Base-by-base conservation (phyloP, 2,797 vertebrate genomes). In the Eospalax fontanierii region DNA sequence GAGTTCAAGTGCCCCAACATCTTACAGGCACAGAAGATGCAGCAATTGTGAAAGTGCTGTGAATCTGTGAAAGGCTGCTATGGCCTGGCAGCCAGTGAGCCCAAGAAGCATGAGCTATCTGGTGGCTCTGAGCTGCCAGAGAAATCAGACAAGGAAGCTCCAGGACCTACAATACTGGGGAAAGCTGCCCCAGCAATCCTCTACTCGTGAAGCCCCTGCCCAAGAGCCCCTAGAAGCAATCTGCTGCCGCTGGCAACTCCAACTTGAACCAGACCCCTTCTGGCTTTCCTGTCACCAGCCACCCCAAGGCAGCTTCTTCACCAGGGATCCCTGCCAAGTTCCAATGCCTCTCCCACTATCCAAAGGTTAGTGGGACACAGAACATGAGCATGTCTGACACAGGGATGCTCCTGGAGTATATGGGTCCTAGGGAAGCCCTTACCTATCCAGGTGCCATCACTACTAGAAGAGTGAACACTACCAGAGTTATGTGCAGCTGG, bases 1-100 rank as follows among this genome's bases (percentile, higher is more conserved):
- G 99, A 99, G 97, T 99, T 99, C 97, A 99, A 99, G 97, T 99
- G 99, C 81, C 99, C 99, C 0, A 99, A 99, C 97, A 99, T 99
- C 94, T 97, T 99, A 96, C 98, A 99, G n/a, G 99, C 99, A 0
- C 99, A 99, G 98, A 99, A 99, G 98, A 99, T 99, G 99, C 99
- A 99, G 97, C 99, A 99, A 98, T 98, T 99, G 94, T 98, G 99
- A 11, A 99, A 99, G 96, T 99, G 99, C 4, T 99, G 99, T 95
- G n/a, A n/a, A n/a, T n/a, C n/a, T n/a, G n/a, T n/a, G n/a, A 99
- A 99, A 40, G 99, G 98, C 33, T 94, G 98, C 15, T 98, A 98
- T 0, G 97, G 97, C 33, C 96, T 94, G 66, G 97, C 86, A 11
- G 95, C 96, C 4, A 82, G 95, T 0, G 99, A 99, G 93, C 98